phyloP scores from a whole-genome alignment of 2,888 invertebrate genomes.

The Drosophila flavopinicola region DNA sequence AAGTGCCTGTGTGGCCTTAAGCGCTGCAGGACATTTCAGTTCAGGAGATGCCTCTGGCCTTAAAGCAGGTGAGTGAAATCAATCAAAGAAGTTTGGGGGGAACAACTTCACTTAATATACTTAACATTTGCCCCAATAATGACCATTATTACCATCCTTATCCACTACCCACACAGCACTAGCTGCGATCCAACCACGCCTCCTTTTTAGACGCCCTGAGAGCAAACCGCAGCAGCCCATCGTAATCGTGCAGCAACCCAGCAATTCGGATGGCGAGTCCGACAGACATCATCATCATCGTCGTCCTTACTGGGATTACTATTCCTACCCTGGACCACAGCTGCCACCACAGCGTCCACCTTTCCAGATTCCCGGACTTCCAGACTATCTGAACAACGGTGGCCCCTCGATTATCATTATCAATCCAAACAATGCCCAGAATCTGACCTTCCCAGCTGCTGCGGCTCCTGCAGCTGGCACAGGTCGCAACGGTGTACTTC shows the following conservation, averaged over 20 bases:
- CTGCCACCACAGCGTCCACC: constrained; percentile 16
- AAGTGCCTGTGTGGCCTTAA: constrained; percentile 11
- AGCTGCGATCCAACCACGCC: constrained; percentile 43
- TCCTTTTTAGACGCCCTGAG: constrained; percentile 40
- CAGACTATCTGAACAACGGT: not conserved
- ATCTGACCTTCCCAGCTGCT: constrained; percentile 4
- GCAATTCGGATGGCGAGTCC: not conserved
- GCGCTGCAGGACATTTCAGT: constrained; percentile 5
- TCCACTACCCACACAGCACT: constrained; percentile 18
- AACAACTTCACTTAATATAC: too few species aligned
- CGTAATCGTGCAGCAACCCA: constrained; percentile 38
- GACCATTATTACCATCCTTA: not conserved
- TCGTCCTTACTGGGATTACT: constrained; percentile 30
- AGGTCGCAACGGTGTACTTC: not conserved
- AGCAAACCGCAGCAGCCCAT: constrained; percentile 29
- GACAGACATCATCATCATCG: constrained; percentile 31
- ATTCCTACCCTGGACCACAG: constrained; percentile 16
- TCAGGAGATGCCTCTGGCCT: not conserved
- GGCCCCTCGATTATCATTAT: constrained; percentile 41
- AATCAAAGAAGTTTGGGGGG: too few species aligned
- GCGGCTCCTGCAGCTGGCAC: not conserved
- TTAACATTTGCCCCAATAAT: too few species aligned
- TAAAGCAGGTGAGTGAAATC: constrained; percentile 18
- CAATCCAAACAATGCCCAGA: constrained; percentile 55
- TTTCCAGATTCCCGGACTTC: constrained; percentile 2